Conservation (phyloP, 2,113 vertebrate species). For the Parus major region DNA sequence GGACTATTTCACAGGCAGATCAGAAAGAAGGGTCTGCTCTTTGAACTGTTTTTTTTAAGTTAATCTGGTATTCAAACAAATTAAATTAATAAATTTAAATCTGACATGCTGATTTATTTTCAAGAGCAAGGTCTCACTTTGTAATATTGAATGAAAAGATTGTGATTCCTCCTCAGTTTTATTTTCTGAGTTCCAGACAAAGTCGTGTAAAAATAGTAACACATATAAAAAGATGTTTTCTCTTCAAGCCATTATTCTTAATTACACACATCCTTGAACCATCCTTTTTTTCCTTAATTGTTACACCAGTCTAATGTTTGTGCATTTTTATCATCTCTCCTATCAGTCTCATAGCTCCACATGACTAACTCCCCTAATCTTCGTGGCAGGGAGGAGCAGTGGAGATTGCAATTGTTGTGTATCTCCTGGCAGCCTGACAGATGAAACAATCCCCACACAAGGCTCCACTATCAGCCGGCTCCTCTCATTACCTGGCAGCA, state of each 20-base stretch:
- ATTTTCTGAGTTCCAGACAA: not conserved
- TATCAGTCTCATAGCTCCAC: not conserved
- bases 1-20: not conserved
- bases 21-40: not conserved
- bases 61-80: constrained; percentile 24
- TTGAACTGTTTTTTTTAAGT: not conserved
- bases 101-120: constrained; percentile 27
- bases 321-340: not conserved
- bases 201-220: constrained; percentile 18
- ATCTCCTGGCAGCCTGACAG: constrained; percentile 34
- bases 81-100: constrained; percentile 34
- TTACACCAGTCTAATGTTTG: not conserved
- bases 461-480: not conserved
- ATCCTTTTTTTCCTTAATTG: not conserved
- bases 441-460: not conserved
- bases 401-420: not conserved
- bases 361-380: constrained; percentile 27
- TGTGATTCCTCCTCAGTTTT: not conserved
- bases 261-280: not conserved
- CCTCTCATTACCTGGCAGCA: not conserved
- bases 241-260: not conserved
- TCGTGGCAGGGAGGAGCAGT: not conserved
- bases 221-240: not conserved
- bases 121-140: not conserved
- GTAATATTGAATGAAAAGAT: not conserved